phyloP scores from a whole-genome alignment of 2,797 vertebrate genomes.

The Tiaroga cobitis region DNA sequence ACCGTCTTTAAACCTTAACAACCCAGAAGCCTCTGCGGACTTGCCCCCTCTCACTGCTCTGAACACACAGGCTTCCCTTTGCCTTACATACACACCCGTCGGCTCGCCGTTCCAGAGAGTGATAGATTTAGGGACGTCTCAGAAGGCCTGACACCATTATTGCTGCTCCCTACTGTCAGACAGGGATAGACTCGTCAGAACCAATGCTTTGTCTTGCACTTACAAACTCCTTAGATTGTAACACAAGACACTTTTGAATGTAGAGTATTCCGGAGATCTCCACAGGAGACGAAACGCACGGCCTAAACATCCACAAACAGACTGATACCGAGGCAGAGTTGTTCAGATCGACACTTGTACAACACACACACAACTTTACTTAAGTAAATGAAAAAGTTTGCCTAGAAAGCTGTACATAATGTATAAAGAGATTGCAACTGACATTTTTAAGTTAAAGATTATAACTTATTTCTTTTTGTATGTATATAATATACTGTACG shows the following conservation, averaged over 20 bases:
- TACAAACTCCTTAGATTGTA: constrained; percentile 88
- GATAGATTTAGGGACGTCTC: constrained; percentile 61
- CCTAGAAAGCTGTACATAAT: constrained; percentile 79
- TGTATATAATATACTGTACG: constrained; percentile 64
- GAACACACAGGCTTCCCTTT: constrained; percentile 47
- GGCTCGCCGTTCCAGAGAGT: constrained; percentile 32
- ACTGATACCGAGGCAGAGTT: constrained; percentile 60
- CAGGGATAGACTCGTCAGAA: constrained; percentile 55
- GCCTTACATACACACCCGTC: constrained; percentile 41
- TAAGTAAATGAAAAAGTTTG: constrained; percentile 67
- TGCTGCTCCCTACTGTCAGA: constrained; percentile 59
- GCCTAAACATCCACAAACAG: constrained; percentile 34
- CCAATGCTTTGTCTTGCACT: constrained; percentile 78
- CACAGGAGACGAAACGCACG: constrained; percentile 59
- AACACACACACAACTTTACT: constrained; percentile 45
- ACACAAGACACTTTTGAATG: constrained; percentile 96
- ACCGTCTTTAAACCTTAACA: constrained; percentile 42
- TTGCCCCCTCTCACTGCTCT: constrained; percentile 59
- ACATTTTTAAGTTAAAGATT: constrained; percentile 71
- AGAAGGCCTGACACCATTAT: constrained; percentile 59
- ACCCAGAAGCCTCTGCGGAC: constrained; percentile 52
- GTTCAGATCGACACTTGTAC: constrained; percentile 55
- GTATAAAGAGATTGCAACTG: constrained; percentile 70
- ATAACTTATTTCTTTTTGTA: constrained; percentile 78
- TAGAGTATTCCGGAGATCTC: constrained; percentile 82